Evolutionary conservation across 1,140 invertebrate species (phyloP).

Genomic region (Varroa destructor): DNA sequence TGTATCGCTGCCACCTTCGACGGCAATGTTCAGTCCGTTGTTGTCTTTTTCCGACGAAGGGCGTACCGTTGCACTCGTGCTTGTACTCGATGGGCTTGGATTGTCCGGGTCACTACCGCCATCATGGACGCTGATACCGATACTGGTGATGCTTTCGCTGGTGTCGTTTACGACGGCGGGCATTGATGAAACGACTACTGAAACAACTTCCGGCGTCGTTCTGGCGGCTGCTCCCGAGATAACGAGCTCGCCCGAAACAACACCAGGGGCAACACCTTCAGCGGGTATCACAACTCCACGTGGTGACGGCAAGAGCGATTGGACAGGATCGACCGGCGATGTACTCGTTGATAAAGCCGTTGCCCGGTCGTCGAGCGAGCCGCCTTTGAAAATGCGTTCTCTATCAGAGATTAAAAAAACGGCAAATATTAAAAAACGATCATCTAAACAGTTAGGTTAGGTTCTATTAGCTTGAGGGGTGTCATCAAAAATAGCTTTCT

Average conservation of each 20-base stretch:
- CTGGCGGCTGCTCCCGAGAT: background rate
- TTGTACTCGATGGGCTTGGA: background rate
- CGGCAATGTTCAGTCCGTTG: background rate
- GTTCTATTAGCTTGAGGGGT: too few species aligned
- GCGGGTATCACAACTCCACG: background rate
- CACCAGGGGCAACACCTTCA: background rate
- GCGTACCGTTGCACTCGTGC: background rate
- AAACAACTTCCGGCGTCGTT: background rate
- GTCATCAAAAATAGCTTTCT: too few species aligned
- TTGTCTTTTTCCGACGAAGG: conserved; percentile 12
- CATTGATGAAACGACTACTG: background rate
- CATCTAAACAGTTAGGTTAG: background rate
- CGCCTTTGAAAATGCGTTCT: conserved; percentile 25
- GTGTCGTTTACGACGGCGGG: background rate
- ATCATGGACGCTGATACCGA: background rate
- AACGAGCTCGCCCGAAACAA: background rate
- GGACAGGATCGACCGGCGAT: background rate
- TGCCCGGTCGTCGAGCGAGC: conserved; percentile 20
- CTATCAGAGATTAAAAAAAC: background rate
- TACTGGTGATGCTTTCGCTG: background rate
- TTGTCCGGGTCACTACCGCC: background rate
- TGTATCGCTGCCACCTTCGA: background rate
- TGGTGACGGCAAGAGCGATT: background rate
- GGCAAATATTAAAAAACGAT: background rate
- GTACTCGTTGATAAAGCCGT: too few species aligned